Evolutionary conservation across 2,888 invertebrate genomes (phyloP).

Genomic region (Tetrapedia diversipes): DNA sequence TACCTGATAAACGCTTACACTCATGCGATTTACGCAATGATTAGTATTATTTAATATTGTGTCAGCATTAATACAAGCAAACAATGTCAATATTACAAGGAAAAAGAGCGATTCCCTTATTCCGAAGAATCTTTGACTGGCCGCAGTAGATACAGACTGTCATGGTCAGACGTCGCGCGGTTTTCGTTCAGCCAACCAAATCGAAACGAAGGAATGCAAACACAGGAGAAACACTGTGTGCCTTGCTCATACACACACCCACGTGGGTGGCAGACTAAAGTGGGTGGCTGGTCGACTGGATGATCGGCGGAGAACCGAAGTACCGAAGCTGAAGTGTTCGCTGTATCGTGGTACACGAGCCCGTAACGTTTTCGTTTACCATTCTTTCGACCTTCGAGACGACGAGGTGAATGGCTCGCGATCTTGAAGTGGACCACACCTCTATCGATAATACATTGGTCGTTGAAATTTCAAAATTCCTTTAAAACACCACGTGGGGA

Average conservation of each 20-base stretch:
- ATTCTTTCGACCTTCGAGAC: slow-evolving; percentile 61
- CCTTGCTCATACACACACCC: slow-evolving; percentile 67
- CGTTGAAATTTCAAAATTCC: too few relatives aligned
- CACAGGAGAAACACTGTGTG: slow-evolving; percentile 56
- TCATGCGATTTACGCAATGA: too few relatives aligned
- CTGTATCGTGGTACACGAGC: slow-evolving; percentile 44
- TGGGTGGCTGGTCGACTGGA: slow-evolving; percentile 67
- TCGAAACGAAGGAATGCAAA: slow-evolving; percentile 64
- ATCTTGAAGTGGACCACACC: slow-evolving; percentile 39
- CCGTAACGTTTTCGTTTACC: slow-evolving; percentile 62
- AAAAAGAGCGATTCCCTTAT: background rate
- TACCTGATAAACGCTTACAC: too few relatives aligned
- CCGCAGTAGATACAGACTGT: background rate
- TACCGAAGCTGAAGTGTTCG: slow-evolving; percentile 60
- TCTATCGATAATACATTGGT: slow-evolving; percentile 53
- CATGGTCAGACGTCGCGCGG: background rate
- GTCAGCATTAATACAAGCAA: too few relatives aligned
- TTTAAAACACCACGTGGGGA: too few relatives aligned
- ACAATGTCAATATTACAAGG: too few relatives aligned
- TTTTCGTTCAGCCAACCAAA: background rate
- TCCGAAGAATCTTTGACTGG: too few relatives aligned
- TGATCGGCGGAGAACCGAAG: slow-evolving; percentile 57
- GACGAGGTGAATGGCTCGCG: slow-evolving; percentile 46
- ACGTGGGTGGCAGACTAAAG: slow-evolving; percentile 73
- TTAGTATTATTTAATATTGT: too few relatives aligned